Percentiles rank a stretch among this genome's conserved stretches.
Evolutionary conservation across 1,140 invertebrate species (phyloP).

Genomic region (Cataglyphis hispanica): DNA sequence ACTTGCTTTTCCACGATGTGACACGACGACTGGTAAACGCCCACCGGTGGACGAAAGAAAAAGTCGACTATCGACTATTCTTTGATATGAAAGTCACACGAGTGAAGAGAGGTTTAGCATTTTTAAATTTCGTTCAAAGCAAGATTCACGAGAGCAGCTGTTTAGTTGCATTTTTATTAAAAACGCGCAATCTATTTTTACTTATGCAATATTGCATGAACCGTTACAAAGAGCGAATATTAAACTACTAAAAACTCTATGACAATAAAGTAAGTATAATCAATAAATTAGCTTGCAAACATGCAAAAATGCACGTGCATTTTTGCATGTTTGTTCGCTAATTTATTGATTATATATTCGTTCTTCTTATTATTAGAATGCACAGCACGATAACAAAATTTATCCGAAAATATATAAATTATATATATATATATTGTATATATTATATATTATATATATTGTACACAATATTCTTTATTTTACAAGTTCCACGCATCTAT

Average conservation of each 20-base stretch:
- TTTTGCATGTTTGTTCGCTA: background rate
- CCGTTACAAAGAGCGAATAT: background rate
- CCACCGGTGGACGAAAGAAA: slow-evolving; percentile 25
- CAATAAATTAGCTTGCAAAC: too few species aligned
- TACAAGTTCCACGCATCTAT: background rate
- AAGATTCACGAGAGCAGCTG: background rate
- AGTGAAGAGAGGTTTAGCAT: background rate
- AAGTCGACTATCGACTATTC: slow-evolving; percentile 16
- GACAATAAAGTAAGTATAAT: background rate
- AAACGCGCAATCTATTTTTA: background rate
- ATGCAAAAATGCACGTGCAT: background rate
- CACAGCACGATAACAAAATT: background rate
- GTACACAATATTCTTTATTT: background rate
- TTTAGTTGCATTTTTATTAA: slow-evolving; percentile 34
- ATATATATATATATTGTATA: slow-evolving; percentile 5
- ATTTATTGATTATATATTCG: slow-evolving; percentile 20
- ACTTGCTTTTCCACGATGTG: slow-evolving; percentile 8
- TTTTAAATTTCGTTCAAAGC: slow-evolving; percentile 4
- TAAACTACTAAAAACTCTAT: background rate
- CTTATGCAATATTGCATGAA: background rate
- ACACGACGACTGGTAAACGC: slow-evolving; percentile 9
- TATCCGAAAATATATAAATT: background rate
- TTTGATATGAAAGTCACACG: slow-evolving; percentile 13
- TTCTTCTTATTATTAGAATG: background rate
- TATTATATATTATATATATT: background rate